A percentile compares a stretch with the other conserved stretches of the same genome.
These are phyloP conservation scores for Coreoperca whiteheadi DNA, from an alignment of 2,113 vertebrate genomes.

Conservation along the genomic window DNA sequence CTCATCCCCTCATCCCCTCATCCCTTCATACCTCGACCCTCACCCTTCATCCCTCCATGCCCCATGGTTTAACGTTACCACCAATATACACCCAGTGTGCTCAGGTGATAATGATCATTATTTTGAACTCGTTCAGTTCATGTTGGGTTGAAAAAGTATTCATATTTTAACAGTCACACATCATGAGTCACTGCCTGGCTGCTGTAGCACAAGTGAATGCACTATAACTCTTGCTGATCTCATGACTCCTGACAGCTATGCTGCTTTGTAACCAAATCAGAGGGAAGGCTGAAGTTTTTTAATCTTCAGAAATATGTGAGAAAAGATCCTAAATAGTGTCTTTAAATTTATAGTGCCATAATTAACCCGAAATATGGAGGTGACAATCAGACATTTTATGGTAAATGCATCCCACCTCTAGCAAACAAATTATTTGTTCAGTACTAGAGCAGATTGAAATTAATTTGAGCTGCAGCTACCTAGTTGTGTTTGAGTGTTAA, in stretches of 20 bases:
- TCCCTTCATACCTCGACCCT: no score
- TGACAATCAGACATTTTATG: neutral
- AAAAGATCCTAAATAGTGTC: neutral
- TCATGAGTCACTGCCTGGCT: neutral
- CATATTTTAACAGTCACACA: neutral
- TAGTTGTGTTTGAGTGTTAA: neutral
- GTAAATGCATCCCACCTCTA: neutral
- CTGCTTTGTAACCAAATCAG: neutral
- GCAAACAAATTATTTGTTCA: neutral
- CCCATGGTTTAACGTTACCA: neutral
- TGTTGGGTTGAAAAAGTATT: neutral
- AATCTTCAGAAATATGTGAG: neutral
- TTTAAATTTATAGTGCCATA: neutral
- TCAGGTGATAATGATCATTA: neutral
- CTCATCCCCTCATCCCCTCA: no score
- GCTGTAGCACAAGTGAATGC: neutral
- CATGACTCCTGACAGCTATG: neutral
- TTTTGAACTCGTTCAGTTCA: neutral
- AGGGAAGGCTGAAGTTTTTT: neutral
- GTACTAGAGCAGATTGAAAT: conserved; percentile 4
- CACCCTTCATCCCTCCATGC: no score
- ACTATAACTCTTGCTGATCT: neutral
- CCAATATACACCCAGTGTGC: neutral
- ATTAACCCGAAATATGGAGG: neutral
- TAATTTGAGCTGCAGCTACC: neutral